Evolutionary conservation across 2,888 invertebrate species (phyloP).

Genomic region (Megalurothrips usitatus): DNA sequence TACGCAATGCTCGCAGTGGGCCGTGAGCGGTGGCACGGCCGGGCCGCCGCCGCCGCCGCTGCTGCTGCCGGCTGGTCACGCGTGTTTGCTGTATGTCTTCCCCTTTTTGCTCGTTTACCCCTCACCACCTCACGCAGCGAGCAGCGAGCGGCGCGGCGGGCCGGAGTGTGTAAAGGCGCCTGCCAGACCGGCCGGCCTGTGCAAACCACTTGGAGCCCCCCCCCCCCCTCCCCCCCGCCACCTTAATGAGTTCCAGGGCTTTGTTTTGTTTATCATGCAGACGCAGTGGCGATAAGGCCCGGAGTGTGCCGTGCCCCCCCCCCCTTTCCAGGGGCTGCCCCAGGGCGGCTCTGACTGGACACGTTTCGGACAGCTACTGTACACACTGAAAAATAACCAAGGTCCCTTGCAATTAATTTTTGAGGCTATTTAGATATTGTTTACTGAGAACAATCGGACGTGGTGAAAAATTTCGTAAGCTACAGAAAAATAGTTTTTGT

Average conservation of each 20-base stretch:
- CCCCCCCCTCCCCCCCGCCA: neutral
- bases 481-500: too few relatives aligned
- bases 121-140: neutral
- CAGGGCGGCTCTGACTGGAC: neutral
- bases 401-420: too few relatives aligned
- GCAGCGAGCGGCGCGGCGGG: neutral
- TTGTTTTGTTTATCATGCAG: neutral
- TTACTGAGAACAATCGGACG: too few relatives aligned
- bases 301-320: neutral
- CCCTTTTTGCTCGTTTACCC: constrained; percentile 3
- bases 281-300: neutral
- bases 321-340: neutral
- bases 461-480: too few relatives aligned
- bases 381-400: too few relatives aligned
- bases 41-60: neutral
- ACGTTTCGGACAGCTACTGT: too few relatives aligned
- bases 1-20: neutral
- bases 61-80: neutral
- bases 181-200: too few relatives aligned
- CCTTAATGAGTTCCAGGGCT: neutral
- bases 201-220: too few relatives aligned
- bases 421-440: too few relatives aligned
- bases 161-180: too few relatives aligned
- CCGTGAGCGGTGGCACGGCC: neutral
- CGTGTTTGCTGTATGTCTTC: neutral